Conservation (phyloP, 2,888 invertebrate genomes). For the Sclerodermus sp. region DNA sequence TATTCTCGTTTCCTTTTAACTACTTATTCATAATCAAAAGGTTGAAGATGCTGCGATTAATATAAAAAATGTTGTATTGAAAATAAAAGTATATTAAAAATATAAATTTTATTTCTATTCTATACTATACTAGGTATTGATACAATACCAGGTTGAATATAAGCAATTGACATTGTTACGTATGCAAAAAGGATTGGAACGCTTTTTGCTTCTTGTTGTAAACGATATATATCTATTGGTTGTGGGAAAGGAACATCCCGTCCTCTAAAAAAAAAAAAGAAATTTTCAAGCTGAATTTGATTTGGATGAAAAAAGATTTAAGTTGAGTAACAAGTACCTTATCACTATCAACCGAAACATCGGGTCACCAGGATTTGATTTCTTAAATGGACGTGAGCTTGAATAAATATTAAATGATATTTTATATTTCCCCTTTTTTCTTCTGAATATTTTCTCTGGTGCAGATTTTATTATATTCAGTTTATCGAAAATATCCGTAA, state of each 20-base stretch:
- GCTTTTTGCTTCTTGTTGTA: conserved; percentile 46
- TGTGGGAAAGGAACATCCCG: conserved; percentile 37
- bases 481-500: conserved; percentile 43
- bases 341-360: conserved; percentile 43
- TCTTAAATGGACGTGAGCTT: conserved; percentile 30
- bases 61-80: too few species aligned
- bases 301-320: too few species aligned
- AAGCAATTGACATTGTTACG: conserved; percentile 48
- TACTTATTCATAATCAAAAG: too few species aligned
- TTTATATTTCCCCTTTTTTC: conserved; percentile 33
- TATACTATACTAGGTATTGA: conserved; percentile 42
- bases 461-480: conserved; percentile 49
- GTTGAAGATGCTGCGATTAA: too few species aligned
- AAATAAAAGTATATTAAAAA: too few species aligned
- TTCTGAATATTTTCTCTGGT: conserved; percentile 39
- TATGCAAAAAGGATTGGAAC: conserved; percentile 46
- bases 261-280: conserved; percentile 34
- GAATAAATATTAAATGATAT: conserved; percentile 44
- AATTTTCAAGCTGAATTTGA: too few species aligned
- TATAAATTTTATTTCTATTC: conserved; percentile 4
- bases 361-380: conserved; percentile 40
- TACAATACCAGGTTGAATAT: conserved; percentile 46
- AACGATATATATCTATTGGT: conserved; percentile 43
- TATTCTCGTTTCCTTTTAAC: too few species aligned
- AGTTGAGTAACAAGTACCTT: conserved; percentile 38